A percentile compares a stretch with the other conserved stretches of the same genome.
phyloP scores from a whole-genome alignment of 1,140 invertebrate species.

The Drosophila virilis region DNA sequence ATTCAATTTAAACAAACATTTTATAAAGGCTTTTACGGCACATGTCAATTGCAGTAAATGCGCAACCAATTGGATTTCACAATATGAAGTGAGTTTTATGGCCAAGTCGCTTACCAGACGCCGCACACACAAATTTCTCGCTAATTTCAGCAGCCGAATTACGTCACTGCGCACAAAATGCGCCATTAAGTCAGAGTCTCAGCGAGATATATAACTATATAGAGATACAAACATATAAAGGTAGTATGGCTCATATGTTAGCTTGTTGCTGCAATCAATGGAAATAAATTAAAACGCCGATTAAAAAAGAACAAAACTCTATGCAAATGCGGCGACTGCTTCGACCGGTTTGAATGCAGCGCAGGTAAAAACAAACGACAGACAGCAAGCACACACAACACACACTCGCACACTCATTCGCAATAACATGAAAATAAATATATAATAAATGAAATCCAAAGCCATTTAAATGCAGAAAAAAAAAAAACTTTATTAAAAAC shows the following conservation, averaged over 20 bases:
- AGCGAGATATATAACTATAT: not conserved
- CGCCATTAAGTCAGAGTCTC: slow-evolving; percentile 29
- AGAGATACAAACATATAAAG: not conserved
- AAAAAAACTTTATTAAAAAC: slow-evolving; percentile 22
- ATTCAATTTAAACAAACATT: not conserved
- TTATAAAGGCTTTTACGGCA: no score
- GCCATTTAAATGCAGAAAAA: slow-evolving; percentile 32
- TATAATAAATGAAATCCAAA: slow-evolving; percentile 41
- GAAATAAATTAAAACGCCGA: slow-evolving; percentile 72
- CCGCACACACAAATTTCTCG: slow-evolving; percentile 32
- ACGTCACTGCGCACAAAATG: slow-evolving; percentile 48
- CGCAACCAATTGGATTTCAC: slow-evolving; percentile 36
- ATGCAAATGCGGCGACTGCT: slow-evolving; percentile 62
- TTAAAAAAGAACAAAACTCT: slow-evolving; percentile 77
- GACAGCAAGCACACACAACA: slow-evolving; percentile 33
- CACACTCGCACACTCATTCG: slow-evolving; percentile 7
- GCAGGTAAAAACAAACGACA: slow-evolving; percentile 54
- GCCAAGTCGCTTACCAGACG: not conserved
- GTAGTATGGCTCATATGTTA: slow-evolving; percentile 27
- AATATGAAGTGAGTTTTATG: slow-evolving; percentile 26
- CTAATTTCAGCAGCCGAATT: slow-evolving; percentile 57
- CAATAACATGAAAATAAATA: slow-evolving; percentile 5
- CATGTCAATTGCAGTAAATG: not conserved
- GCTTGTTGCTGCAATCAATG: slow-evolving; percentile 73
- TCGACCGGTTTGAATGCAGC: slow-evolving; percentile 37